Evolutionary conservation across 2,797 vertebrate species (phyloP), one percentile per base, ranked within the genome.

Genomic region (Picus viridis): DNA sequence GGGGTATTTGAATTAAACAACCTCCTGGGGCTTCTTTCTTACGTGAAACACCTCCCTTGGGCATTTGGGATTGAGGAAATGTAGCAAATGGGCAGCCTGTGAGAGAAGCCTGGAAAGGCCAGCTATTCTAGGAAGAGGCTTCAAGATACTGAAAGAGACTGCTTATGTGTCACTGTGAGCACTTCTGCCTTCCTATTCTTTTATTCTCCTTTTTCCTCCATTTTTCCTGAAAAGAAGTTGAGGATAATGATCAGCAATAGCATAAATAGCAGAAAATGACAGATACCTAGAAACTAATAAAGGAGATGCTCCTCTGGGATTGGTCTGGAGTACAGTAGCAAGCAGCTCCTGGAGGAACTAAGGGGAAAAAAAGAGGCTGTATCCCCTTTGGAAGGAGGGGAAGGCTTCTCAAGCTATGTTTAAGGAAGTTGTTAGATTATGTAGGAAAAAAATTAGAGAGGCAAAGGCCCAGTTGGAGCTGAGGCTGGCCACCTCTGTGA

Each of bases 1-100:
- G 4, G 61, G 71, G 57, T 91, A 51, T 94, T 93, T 94, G 83
- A 96, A 94, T 92, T 95, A 92, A 92, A 92, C 62, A 82, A 58
- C 62, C 85, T 62, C 94, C 91, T 86, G 80, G 54, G 71, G 91
- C 20, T 95, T 16, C 8, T 80, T 93, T 92, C 49, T 86, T 73
- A 63, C 56, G n/a, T 90, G 81, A 80, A 92, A 88, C 16, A 15
- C 62, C 45, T 88, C 16, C 30, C 51, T 78, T 75, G 45, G 54
- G 83, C 30, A 2, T 73, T 65, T 32, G 75, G 83, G 43, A 53
- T 69, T 69, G 24, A 80, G 22, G 57, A 85, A 87, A 4, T 27
- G 7, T 26, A 88, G 70, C 86, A 94, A 92, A 89, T 69, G 34
- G 58, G n/a, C 64, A 91, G 58, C 56, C 68, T 83, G 59, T 39